Base-by-base conservation (phyloP, 1,140 invertebrate species). In the Dermatophagoides farinae region DNA sequence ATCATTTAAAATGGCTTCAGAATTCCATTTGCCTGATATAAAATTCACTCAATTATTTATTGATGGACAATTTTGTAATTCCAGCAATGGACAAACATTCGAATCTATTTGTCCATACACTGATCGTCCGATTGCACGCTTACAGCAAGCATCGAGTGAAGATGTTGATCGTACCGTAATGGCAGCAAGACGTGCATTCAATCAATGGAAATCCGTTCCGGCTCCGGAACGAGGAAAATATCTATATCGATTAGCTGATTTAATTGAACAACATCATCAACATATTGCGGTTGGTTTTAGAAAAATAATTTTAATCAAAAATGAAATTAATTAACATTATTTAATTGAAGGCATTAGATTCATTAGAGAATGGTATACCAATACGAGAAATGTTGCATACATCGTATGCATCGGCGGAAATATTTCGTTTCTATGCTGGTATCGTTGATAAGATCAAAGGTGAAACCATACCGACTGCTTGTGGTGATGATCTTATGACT, bases 1-100 rank as follows among this genome's bases (percentile, higher is more conserved):
- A 31, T 31, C 31, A 31, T 31, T 31, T 31, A 31, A 31, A 31
- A 31, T 31, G 31, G 31, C 8, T 31, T 31, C 31, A 44, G 5
- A 2, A 10, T 5, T 44, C 10, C 39, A 10, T 14, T 18, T 20
- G 40, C 57, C 57, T 1, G 14, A 23, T 11, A 22, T 59, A 12
- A 31, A 46, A 37, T 61, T 44, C 31, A 51, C 43, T 10, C 67
- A 98, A 91, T 76, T 97, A 51, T 97, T 98, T 69, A 93, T 97
- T 61, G 90, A 97, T 74, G 97, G 97, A 75, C 88, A 97, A 75
- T 98, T 87, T 84, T 80, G 84, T 61, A 84, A 91, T 69, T 85
- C 92, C 0, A 77, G 77, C 47, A 83, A 81, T 52, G 86, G 87
- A 0, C 55, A 57, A 41, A 64, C 38, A 39, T 64, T 64, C 49